A percentile compares a stretch with the other conserved stretches of the same genome.
Conservation (phyloP, 2,113 vertebrate genomes). For the Sander vitreus region DNA sequence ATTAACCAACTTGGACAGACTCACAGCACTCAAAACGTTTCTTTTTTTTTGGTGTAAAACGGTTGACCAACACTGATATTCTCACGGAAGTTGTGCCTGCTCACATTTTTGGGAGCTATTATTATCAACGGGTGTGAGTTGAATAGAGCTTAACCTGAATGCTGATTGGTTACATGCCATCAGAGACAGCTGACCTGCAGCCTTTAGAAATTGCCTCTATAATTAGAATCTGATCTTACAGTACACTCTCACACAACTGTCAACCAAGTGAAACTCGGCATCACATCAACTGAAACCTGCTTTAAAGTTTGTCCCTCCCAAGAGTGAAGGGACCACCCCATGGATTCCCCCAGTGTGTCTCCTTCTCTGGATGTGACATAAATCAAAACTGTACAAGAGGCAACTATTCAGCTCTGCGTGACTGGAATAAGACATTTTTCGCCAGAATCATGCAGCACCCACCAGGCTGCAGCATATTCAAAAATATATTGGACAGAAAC, state of each 20-base stretch:
- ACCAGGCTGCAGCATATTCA: slow-evolving; percentile 21
- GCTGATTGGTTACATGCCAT: slow-evolving; percentile 52
- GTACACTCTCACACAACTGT: slow-evolving; percentile 28
- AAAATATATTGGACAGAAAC: slow-evolving; percentile 3
- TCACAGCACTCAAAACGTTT: background rate
- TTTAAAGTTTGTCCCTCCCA: slow-evolving; percentile 17
- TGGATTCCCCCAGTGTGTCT: background rate
- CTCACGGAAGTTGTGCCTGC: slow-evolving; percentile 19
- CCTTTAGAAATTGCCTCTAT: slow-evolving; percentile 37
- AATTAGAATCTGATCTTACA: slow-evolving; percentile 38
- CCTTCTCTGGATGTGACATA: background rate
- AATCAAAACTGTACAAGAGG: slow-evolving; percentile 16
- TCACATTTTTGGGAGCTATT: slow-evolving; percentile 52
- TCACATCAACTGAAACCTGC: slow-evolving; percentile 26
- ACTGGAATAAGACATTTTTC: slow-evolving; percentile 18
- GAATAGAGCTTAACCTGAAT: slow-evolving; percentile 44
- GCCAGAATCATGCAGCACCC: slow-evolving; percentile 3
- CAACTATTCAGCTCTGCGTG: background rate
- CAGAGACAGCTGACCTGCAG: slow-evolving; percentile 45
- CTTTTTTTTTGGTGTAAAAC: slow-evolving; percentile 25
- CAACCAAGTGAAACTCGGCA: slow-evolving; percentile 28
- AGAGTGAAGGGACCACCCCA: slow-evolving; percentile 20
- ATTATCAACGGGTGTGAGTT: slow-evolving; percentile 50
- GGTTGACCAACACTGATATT: background rate
- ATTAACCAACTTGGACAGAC: slow-evolving; percentile 45